Base-by-base conservation (phyloP, 2,113 vertebrate species). In the Rhabdomys dilectus region DNA sequence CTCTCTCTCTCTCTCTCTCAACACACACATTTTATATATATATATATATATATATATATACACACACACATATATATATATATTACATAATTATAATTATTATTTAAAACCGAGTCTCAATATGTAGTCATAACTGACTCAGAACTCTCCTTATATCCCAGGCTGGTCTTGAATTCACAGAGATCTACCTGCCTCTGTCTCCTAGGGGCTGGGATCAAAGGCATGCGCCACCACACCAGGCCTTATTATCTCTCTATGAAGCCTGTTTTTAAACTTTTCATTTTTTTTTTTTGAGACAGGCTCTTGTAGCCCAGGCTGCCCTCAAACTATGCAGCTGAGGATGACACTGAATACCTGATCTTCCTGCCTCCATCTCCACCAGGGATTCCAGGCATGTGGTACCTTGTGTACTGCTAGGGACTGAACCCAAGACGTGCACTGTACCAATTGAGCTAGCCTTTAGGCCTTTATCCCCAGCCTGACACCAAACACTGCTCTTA, bases 141-240 rank as follows among this genome's bases (percentile, higher is more conserved):
- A 26, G 81, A 84, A 31, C 81, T 62, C 58, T 31, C n/a, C 39
- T 10, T 62, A 9, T 62, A 84, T n/a, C 42, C 58, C n/a, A 62
- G n/a, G n/a, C n/a, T 60, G 80, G 22, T 60, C n/a, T 62, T 84
- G 36, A 62, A 29, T 7, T 60, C 56, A 39, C 56, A 84, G 76
- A 34, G 29, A 78, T 34, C 76, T 51, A 29, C 76, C 24, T 78
- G 45, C 45, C 29, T 62, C 22, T 62, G n/a, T 29, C 22, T 62
- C n/a, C 81, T 29, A 11, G 62, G n/a, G 31, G 4, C n/a, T 15
- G 15, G n/a, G 58, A 42, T 42, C 22, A 84, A 62, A 84, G 56
- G 7, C 7, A 1, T 62, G n/a, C 0, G 2, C n/a, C 6, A 24
- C 24, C n/a, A 62, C 80, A 4, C 3, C 34, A 81, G 77, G 51